Evolutionary conservation across 2,797 vertebrate species (phyloP).

Genomic region (Cyprinella venusta): DNA sequence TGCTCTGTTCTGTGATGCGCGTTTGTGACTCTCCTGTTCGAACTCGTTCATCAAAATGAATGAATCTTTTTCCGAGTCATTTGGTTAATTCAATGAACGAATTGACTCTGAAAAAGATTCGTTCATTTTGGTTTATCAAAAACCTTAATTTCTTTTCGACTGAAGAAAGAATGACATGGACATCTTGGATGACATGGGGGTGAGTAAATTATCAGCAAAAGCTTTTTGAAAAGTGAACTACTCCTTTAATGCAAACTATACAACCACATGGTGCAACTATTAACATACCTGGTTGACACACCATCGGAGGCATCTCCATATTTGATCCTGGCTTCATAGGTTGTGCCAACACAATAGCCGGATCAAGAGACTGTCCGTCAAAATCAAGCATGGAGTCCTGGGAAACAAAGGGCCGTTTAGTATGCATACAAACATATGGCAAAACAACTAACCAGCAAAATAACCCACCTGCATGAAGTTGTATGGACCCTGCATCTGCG

Average conservation of each 20-base stretch:
- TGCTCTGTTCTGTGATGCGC: too few species aligned
- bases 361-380: constrained; percentile 93
- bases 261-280: constrained; percentile 76
- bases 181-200: too few species aligned
- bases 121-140: too few species aligned
- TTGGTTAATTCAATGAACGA: too few species aligned
- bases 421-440: neutral
- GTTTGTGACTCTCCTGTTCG: too few species aligned
- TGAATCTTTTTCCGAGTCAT: too few species aligned
- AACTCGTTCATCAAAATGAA: too few species aligned
- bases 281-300: constrained; percentile 87
- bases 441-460: neutral
- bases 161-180: too few species aligned
- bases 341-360: constrained; percentile 95
- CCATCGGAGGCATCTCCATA: constrained; percentile 91
- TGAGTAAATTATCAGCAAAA: too few species aligned
- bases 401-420: neutral
- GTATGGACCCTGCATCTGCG: constrained; percentile 97
- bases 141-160: too few species aligned
- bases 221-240: too few species aligned
- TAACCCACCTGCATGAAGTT: constrained; percentile 95
- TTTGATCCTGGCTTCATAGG: constrained; percentile 91
- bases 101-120: too few species aligned
- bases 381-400: constrained; percentile 98
- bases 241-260: neutral